A percentile compares a stretch with the other conserved stretches of the same genome.
Evolutionary conservation across 1,140 invertebrate genomes (phyloP).

Genomic region (Drosophila serrata): DNA sequence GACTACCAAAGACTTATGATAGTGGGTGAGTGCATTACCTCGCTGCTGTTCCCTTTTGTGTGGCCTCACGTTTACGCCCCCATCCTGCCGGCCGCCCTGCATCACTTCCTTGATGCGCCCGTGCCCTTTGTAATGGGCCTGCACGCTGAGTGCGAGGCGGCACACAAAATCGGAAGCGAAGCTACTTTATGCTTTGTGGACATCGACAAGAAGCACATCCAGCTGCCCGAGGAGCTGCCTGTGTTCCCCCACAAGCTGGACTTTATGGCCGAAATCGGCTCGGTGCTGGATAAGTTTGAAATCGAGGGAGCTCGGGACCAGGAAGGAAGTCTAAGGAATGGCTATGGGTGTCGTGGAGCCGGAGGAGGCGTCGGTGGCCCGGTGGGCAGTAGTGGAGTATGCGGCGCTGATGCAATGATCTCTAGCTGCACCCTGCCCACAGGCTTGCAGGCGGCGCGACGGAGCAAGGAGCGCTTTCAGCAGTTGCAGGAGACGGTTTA

Average conservation of each 20-base stretch:
- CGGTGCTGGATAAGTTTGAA: conserved; percentile 91
- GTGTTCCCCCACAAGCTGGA: conserved; percentile 95
- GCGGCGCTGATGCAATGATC: conserved; percentile 87
- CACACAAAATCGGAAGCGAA: conserved; percentile 87
- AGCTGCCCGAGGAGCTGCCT: conserved; percentile 98
- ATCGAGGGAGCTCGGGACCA: conserved; percentile 75
- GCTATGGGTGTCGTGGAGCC: conserved; percentile 72
- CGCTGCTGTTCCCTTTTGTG: conserved; percentile 96
- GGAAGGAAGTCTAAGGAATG: conserved; percentile 70
- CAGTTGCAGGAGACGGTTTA: conserved; percentile 81
- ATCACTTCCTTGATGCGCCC: conserved; percentile 99
- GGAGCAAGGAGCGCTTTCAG: conserved; percentile 80
- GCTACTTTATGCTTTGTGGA: conserved; percentile 98
- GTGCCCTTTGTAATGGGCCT: conserved; percentile 99
- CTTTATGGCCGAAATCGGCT: conserved; percentile 94
- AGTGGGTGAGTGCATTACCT: conserved; percentile 96
- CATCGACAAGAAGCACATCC: conserved; percentile 96
- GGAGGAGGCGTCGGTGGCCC: not conserved
- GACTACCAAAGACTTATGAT: conserved; percentile 98
- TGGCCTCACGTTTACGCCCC: conserved; percentile 99
- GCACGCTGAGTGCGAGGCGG: conserved; percentile 87
- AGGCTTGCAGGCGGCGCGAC: conserved; percentile 83
- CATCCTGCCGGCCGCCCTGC: conserved; percentile 96
- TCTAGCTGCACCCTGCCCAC: conserved; percentile 88
- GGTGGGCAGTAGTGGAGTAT: conserved; percentile 23